Evolutionary conservation across 2,113 vertebrate genomes (phyloP).

Genomic region (Platichthys stellatus): DNA sequence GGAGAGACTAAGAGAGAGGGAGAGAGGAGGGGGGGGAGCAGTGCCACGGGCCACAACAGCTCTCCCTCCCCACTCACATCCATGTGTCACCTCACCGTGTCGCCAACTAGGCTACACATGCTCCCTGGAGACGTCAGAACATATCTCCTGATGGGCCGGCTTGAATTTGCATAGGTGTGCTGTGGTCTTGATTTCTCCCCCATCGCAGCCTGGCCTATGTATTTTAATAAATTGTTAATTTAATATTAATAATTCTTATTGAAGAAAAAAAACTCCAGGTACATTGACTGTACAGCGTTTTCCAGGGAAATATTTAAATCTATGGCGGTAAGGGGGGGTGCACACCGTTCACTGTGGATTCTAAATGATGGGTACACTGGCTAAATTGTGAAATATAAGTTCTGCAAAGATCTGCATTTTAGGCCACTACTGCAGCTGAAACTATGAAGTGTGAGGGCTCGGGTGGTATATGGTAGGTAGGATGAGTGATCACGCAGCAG

Average conservation of each 20-base stretch:
- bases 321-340: too few relatives aligned
- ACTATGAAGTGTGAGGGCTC: too few relatives aligned
- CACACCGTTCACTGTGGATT: too few relatives aligned
- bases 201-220: not conserved
- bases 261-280: too few relatives aligned
- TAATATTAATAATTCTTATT: not conserved
- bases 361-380: too few relatives aligned
- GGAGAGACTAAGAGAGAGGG: conserved; percentile 25
- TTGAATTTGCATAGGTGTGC: conserved; percentile 66
- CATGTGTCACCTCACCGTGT: conserved; percentile 75
- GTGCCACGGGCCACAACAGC: conserved; percentile 62
- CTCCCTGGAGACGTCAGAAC: conserved; percentile 74
- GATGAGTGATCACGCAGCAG: too few relatives aligned
- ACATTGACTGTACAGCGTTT: too few relatives aligned
- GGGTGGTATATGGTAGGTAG: too few relatives aligned
- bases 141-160: conserved; percentile 56
- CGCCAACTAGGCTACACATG: conserved; percentile 73
- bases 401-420: too few relatives aligned
- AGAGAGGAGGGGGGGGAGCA: conserved; percentile 39
- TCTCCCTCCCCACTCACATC: conserved; percentile 58
- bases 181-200: conserved; percentile 14
- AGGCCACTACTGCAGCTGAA: not conserved
- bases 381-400: too few relatives aligned
- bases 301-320: too few relatives aligned
- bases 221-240: not conserved